phyloP scores from a whole-genome alignment of 2,888 invertebrate genomes.

The Caenorhabditis sp. region DNA sequence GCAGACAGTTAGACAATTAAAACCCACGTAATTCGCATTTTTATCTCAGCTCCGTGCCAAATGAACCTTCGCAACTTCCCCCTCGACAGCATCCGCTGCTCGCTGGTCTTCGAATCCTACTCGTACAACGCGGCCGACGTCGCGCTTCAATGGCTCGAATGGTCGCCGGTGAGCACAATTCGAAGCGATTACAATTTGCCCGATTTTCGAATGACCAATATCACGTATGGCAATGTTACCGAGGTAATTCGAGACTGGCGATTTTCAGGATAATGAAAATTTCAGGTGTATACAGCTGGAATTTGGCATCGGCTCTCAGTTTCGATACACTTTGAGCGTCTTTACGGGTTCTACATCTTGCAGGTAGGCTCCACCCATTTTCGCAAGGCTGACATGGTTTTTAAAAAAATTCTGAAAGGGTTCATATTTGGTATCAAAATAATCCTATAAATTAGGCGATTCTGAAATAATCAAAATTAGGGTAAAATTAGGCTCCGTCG shows the following conservation, averaged over 20 bases:
- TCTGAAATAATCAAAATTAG: too few species aligned
- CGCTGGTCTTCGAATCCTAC: conserved; percentile 66
- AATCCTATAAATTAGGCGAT: too few species aligned
- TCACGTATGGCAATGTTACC: conserved; percentile 60
- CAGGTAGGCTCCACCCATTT: conserved; percentile 43
- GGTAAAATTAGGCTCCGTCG: too few species aligned
- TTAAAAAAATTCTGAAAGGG: too few species aligned
- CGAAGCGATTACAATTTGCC: conserved; percentile 65
- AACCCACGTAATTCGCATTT: too few species aligned
- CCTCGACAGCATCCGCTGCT: conserved; percentile 63
- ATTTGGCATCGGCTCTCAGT: conserved; percentile 69
- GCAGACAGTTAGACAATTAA: too few species aligned
- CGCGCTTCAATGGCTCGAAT: conserved; percentile 65
- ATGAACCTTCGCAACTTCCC: conserved; percentile 66
- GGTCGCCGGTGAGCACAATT: conserved; percentile 67
- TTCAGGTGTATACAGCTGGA: conserved; percentile 68
- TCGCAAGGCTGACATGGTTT: too few species aligned
- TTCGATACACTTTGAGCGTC: conserved; percentile 65
- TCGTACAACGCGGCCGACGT: conserved; percentile 70
- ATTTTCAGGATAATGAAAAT: neutral
- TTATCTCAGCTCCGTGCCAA: conserved; percentile 59
- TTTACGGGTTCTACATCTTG: conserved; percentile 70
- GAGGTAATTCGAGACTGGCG: conserved; percentile 39
- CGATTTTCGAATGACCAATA: conserved; percentile 67
- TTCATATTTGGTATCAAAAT: neutral